Percentiles rank a stretch among this genome's conserved stretches.
Conservation (phyloP, 2,113 vertebrate species). For the Trichechus manatus region DNA sequence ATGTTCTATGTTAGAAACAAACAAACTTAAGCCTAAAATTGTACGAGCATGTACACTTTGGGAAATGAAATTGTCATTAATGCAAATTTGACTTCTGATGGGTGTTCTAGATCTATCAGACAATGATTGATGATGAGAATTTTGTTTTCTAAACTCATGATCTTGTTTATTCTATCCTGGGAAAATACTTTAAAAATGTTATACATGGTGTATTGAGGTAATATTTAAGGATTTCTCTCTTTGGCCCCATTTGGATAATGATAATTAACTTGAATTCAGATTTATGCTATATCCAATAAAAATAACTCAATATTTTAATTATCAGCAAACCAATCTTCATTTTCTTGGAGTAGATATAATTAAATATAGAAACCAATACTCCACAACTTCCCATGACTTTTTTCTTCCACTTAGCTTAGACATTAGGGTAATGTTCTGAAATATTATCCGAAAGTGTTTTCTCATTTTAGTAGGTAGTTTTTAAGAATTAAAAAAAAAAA, state of each 20-base stretch:
- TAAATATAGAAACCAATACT: slow-evolving; percentile 57
- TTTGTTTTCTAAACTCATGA: slow-evolving; percentile 46
- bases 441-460: slow-evolving; percentile 40
- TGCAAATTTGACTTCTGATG: slow-evolving; percentile 26
- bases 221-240: slow-evolving; percentile 61
- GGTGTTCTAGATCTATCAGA: slow-evolving; percentile 38
- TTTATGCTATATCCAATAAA: slow-evolving; percentile 63
- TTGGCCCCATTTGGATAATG: slow-evolving; percentile 21
- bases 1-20: background rate
- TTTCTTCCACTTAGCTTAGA: slow-evolving; percentile 54
- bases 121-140: slow-evolving; percentile 53
- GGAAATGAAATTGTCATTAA: slow-evolving; percentile 56
- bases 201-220: background rate
- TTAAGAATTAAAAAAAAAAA: background rate
- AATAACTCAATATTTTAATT: slow-evolving; percentile 71
- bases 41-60: background rate
- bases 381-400: slow-evolving; percentile 42
- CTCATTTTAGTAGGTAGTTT: slow-evolving; percentile 28
- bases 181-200: slow-evolving; percentile 54
- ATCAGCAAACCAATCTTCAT: slow-evolving; percentile 57
- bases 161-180: slow-evolving; percentile 27
- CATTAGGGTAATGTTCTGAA: slow-evolving; percentile 56
- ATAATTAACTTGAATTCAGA: slow-evolving; percentile 58
- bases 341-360: slow-evolving; percentile 45
- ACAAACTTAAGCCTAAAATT: background rate